phyloP scores from a whole-genome alignment of 2,888 invertebrate genomes.

The Dynastes tityus region DNA sequence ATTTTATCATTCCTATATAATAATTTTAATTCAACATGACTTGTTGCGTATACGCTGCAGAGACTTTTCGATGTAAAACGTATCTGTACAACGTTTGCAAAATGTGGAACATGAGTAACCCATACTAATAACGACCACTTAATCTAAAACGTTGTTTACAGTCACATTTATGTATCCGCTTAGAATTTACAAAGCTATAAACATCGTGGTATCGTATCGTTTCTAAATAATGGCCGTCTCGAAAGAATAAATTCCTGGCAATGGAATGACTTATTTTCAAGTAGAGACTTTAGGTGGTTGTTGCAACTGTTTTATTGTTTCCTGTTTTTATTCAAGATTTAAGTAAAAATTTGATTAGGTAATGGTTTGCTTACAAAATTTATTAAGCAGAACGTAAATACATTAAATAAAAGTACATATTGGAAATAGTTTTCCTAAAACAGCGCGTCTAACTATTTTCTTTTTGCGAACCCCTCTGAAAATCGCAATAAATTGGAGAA shows the following conservation, averaged over 20 bases:
- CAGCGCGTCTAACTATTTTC: too few relatives aligned
- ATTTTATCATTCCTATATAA: too few relatives aligned
- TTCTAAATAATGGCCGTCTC: slow-evolving; percentile 8
- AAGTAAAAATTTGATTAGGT: too few relatives aligned
- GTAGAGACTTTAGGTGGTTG: not conserved
- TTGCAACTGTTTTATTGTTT: slow-evolving; percentile 21
- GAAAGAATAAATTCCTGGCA: slow-evolving; percentile 18
- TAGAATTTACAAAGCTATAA: slow-evolving; percentile 34
- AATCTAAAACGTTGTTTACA: slow-evolving; percentile 31
- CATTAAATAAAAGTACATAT: too few relatives aligned
- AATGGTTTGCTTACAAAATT: too few relatives aligned
- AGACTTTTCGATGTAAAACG: too few relatives aligned
- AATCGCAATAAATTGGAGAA: too few relatives aligned
- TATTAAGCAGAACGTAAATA: too few relatives aligned
- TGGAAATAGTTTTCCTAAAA: too few relatives aligned
- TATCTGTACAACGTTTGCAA: not conserved
- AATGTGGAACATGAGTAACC: slow-evolving; percentile 11
- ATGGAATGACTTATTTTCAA: slow-evolving; percentile 2
- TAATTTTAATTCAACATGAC: too few relatives aligned
- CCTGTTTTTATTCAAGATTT: not conserved
- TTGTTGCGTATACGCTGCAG: too few relatives aligned
- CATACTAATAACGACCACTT: slow-evolving; percentile 13
- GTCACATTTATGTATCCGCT: slow-evolving; percentile 29
- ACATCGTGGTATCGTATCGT: slow-evolving; percentile 17
- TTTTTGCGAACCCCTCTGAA: too few relatives aligned